phyloP scores from a whole-genome alignment of 1,140 invertebrate species.

The Drosophila setifemur region DNA sequence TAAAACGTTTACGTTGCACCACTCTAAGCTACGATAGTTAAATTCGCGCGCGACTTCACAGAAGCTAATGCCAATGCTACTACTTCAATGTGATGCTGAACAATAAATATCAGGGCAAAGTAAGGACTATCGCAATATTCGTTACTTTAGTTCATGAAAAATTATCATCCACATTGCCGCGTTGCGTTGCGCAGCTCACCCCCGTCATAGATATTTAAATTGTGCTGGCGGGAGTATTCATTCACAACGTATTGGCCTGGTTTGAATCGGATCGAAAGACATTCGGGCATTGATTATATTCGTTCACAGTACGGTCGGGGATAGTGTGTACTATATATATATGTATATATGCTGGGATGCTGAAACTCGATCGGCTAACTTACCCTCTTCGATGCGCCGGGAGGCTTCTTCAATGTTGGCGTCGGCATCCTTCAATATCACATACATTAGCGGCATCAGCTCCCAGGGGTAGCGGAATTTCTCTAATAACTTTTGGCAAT shows the following conservation, averaged over 20 bases:
- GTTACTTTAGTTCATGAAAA: constrained; percentile 58
- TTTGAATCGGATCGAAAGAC: constrained; percentile 55
- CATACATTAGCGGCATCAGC: constrained; percentile 88
- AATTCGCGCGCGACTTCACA: constrained; percentile 38
- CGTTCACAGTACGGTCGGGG: background rate
- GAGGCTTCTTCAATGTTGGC: constrained; percentile 88
- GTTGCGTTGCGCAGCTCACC: constrained; percentile 87
- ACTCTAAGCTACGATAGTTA: constrained; percentile 15
- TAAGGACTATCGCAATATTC: constrained; percentile 1
- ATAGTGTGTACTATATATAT: too few relatives aligned
- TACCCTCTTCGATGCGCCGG: constrained; percentile 88
- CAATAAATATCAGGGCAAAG: constrained; percentile 63
- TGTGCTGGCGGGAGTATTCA: constrained; percentile 87
- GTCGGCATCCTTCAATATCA: constrained; percentile 87
- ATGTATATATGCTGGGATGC: background rate
- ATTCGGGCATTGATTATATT: constrained; percentile 22
- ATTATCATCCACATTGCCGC: constrained; percentile 88
- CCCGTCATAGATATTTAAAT: constrained; percentile 88
- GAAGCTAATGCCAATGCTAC: constrained; percentile 14
- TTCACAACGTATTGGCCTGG: constrained; percentile 84
- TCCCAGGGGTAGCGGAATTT: constrained; percentile 89
- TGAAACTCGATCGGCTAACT: constrained; percentile 46
- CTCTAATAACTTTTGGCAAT: constrained; percentile 87
- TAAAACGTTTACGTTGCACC: background rate
- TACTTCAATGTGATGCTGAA: constrained; percentile 35